Evolutionary conservation across 2,797 vertebrate species (phyloP).

Genomic region (Ceryle rudis): DNA sequence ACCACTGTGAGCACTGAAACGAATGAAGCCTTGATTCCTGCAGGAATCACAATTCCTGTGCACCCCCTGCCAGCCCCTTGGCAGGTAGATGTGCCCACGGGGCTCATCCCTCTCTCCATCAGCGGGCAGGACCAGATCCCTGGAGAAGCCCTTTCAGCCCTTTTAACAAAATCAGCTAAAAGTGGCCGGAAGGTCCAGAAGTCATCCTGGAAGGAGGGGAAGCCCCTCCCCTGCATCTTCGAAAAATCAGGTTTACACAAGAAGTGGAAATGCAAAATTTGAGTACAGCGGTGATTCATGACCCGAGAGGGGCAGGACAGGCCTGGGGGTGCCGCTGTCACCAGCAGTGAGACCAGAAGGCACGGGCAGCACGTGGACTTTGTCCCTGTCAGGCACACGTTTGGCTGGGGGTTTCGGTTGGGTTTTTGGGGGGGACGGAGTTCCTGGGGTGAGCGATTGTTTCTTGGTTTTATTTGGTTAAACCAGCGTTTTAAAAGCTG

Average conservation of each 20-base stretch:
- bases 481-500: fast-evolving
- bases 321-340: neutral
- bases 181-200: neutral
- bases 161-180: neutral
- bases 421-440: neutral
- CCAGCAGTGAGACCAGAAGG: neutral
- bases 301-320: no score
- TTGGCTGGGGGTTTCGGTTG: neutral
- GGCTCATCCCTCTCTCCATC: neutral
- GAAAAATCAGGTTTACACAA: neutral
- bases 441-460: no score
- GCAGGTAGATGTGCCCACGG: neutral
- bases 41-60: neutral
- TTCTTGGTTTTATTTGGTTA: neutral
- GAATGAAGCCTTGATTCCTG: neutral
- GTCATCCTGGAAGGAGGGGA: neutral
- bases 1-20: neutral
- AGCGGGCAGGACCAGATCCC: neutral
- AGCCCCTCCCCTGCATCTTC: neutral
- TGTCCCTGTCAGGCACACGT: fast-evolving
- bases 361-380: neutral
- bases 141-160: neutral
- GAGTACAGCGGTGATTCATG: neutral
- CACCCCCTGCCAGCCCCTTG: neutral
- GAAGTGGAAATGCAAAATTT: neutral